These are phyloP conservation scores for Lithophane leautieri DNA, from an alignment of 2,888 invertebrate genomes.

Conservation along the genomic window DNA sequence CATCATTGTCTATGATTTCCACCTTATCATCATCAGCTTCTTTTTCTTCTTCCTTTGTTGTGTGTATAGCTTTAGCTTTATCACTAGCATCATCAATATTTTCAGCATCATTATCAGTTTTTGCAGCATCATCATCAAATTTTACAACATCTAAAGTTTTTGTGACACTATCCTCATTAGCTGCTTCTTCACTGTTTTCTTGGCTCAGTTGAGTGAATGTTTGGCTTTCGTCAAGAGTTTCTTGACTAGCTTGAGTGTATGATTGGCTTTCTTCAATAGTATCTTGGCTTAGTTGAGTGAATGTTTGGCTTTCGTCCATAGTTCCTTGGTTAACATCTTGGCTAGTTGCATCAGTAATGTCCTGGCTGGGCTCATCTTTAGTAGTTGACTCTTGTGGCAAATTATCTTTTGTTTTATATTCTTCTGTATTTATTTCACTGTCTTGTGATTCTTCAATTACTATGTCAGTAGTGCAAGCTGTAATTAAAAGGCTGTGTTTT, in stretches of 20 bases:
- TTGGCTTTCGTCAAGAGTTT: slow-evolving; percentile 57
- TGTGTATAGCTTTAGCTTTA: slow-evolving; percentile 49
- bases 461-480: slow-evolving; percentile 38
- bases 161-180: slow-evolving; percentile 41
- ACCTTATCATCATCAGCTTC: slow-evolving; percentile 32
- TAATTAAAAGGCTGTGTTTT: slow-evolving; percentile 9
- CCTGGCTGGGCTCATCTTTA: slow-evolving; percentile 62
- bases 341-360: slow-evolving; percentile 34
- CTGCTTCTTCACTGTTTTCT: slow-evolving; percentile 44
- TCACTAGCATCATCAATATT: slow-evolving; percentile 69
- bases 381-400: slow-evolving; percentile 62
- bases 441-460: slow-evolving; percentile 53
- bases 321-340: slow-evolving; percentile 32
- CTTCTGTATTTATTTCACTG: slow-evolving; percentile 51
- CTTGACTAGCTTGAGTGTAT: slow-evolving; percentile 28
- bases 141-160: slow-evolving; percentile 64
- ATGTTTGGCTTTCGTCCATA: slow-evolving; percentile 41
- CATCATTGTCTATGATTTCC: slow-evolving; percentile 52
- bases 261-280: slow-evolving; percentile 56
- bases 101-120: slow-evolving; percentile 56
- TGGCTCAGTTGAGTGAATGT: slow-evolving; percentile 37
- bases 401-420: slow-evolving; percentile 67
- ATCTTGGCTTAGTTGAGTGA: slow-evolving; percentile 34
- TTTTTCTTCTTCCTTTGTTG: slow-evolving; percentile 66
- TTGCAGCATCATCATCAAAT: slow-evolving; percentile 62